phyloP scores from a whole-genome alignment of 2,113 vertebrate species.

The Motacilla tschutschensis region DNA sequence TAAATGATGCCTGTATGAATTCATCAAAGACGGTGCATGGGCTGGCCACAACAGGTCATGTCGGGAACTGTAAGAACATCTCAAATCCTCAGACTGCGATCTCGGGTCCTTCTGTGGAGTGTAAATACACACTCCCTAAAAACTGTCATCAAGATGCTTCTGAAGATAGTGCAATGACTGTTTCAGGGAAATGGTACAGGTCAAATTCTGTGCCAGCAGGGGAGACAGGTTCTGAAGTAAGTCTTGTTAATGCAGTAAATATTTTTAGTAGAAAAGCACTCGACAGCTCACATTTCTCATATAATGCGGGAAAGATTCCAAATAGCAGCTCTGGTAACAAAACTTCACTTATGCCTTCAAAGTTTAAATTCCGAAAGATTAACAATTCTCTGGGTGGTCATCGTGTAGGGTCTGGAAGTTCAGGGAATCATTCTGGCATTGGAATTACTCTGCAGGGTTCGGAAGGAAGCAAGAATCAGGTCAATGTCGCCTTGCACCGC shows the following conservation, averaged over 20 bases:
- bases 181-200: slow-evolving; percentile 30
- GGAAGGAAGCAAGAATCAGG: slow-evolving; percentile 43
- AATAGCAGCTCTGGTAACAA: neutral
- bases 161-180: neutral
- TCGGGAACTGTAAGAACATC: neutral
- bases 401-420: slow-evolving; percentile 4
- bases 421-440: slow-evolving; percentile 8
- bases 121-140: neutral
- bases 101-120: neutral
- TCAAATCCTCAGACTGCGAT: neutral
- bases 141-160: neutral
- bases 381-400: slow-evolving; percentile 37
- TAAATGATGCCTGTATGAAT: neutral
- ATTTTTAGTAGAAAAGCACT: neutral
- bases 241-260: neutral
- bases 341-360: slow-evolving; percentile 24
- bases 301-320: neutral
- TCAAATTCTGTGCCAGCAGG: slow-evolving; percentile 25
- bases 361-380: slow-evolving; percentile 69
- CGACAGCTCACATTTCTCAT: neutral
- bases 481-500: slow-evolving; percentile 14
- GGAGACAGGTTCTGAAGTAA: slow-evolving; percentile 27
- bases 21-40: neutral
- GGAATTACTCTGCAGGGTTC: slow-evolving; percentile 16
- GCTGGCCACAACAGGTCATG: neutral